Evolutionary conservation across 2,888 invertebrate genomes (phyloP), one percentile per base, ranked within the genome.

Genomic region (Lutraria lutraria): DNA sequence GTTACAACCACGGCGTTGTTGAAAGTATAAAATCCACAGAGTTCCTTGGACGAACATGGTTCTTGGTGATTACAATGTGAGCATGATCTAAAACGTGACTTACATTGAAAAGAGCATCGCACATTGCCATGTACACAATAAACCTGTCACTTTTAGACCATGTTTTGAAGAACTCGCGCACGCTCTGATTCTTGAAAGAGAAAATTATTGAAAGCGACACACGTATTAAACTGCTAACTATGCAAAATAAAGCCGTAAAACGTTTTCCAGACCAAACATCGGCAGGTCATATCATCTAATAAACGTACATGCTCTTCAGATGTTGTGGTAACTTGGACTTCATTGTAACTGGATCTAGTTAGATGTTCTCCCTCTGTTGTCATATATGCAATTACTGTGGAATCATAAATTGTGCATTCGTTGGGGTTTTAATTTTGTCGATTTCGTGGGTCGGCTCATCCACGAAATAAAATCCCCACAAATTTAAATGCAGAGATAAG

Each of bases 91-190:
- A 82, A 0, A 83, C 84, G 34, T 92, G 92, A 2, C 87, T 86
- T 13, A 89, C 53, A 63, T 91, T 92, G 72, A 92, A 92, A 12
- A 90, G 83, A 16, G 90, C 89, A 76, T 92, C 92, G 82, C 92
- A 92, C 2, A 91, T 43, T 3, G 92, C 91, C 19, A 92, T 80
- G 81, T 92, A 92, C 16, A 92, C 88, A 12, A 91, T 87, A 81
- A 92, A 90, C 6, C 92, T 76, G 31, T 92, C 92, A 72, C 91
- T 91, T 84, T 88, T 92, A 12, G 88, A 83, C 92, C 92, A 92
- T 21, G 3, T 81, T 0, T 52, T 34, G 56, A 90, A 92, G 63
- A 92, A 92, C 10, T 84, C 83, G n/a, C 56, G 82, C n/a, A 25
- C 81, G 34, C 83, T 87, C 52, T 92, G 88, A 6, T 81, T 72